Conservation (phyloP, 2,113 vertebrate species). For the Leuciscus idus region DNA sequence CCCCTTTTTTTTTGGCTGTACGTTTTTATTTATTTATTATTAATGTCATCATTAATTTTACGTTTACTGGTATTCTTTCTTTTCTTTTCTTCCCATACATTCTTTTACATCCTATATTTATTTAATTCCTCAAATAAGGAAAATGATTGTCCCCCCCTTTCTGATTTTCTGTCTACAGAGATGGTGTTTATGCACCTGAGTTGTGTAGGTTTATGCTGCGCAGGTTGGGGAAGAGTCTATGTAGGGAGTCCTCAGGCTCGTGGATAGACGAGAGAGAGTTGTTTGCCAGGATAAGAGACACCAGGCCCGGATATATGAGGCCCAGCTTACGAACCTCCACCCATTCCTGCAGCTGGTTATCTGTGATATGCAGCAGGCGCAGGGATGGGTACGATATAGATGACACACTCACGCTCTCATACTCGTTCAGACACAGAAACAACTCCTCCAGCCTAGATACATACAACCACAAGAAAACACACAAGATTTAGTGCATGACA, state of each 20-base stretch:
- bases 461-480: constrained; percentile 32
- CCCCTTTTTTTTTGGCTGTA: neutral
- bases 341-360: constrained; percentile 95
- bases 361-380: constrained; percentile 94
- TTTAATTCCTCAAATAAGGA: no score
- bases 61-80: no score
- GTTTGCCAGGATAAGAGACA: constrained; percentile 90
- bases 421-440: constrained; percentile 97
- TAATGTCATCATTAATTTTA: no score
- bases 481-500: neutral
- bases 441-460: constrained; percentile 91
- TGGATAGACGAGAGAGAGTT: constrained; percentile 86
- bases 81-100: no score
- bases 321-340: constrained; percentile 92
- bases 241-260: constrained; percentile 83
- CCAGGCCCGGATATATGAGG: constrained; percentile 88
- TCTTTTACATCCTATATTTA: no score
- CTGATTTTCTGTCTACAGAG: neutral
- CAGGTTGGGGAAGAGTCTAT: constrained; percentile 88
- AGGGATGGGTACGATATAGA: constrained; percentile 86
- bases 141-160: no score
- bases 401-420: constrained; percentile 85
- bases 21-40: no score
- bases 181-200: constrained; percentile 79
- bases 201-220: constrained; percentile 96